A percentile compares a stretch with the other conserved stretches of the same genome.
Evolutionary conservation across 2,113 vertebrate genomes (phyloP).

Genomic region (Solenodon paradoxus): DNA sequence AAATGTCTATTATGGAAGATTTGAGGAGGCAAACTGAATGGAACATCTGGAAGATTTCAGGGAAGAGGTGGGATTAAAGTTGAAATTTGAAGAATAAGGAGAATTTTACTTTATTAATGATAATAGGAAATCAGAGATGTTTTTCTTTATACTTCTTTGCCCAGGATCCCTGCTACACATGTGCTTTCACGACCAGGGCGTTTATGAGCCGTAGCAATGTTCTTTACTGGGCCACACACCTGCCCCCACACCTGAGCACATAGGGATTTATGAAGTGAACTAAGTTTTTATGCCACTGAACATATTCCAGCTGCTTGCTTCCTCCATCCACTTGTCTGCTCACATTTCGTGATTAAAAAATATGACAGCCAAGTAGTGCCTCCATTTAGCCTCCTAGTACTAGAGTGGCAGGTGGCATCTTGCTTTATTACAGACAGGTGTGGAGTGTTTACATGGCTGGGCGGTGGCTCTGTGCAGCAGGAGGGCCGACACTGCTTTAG

Average conservation of each 20-base stretch:
- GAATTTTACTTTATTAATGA: background rate
- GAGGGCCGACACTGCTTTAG: background rate
- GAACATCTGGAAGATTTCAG: background rate
- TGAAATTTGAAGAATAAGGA: constrained; percentile 11
- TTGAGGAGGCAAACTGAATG: background rate
- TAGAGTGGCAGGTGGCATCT: background rate
- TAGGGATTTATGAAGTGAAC: background rate
- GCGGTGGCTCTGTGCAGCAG: rapidly evolving
- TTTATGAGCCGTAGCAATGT: background rate
- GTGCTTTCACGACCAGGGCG: background rate
- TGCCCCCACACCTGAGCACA: background rate
- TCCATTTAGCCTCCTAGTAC: background rate
- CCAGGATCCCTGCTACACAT: background rate
- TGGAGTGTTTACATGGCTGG: too few relatives aligned
- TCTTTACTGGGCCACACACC: background rate
- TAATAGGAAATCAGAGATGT: background rate
- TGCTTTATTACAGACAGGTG: background rate
- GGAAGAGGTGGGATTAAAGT: constrained; percentile 3
- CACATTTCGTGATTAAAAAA: background rate
- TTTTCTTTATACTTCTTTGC: background rate
- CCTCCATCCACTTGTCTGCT: background rate
- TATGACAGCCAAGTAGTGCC: background rate
- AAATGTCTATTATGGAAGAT: background rate
- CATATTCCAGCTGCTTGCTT: background rate
- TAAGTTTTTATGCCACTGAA: background rate